phyloP scores from a whole-genome alignment of 2,888 invertebrate species.

The Rotaria socialis region DNA sequence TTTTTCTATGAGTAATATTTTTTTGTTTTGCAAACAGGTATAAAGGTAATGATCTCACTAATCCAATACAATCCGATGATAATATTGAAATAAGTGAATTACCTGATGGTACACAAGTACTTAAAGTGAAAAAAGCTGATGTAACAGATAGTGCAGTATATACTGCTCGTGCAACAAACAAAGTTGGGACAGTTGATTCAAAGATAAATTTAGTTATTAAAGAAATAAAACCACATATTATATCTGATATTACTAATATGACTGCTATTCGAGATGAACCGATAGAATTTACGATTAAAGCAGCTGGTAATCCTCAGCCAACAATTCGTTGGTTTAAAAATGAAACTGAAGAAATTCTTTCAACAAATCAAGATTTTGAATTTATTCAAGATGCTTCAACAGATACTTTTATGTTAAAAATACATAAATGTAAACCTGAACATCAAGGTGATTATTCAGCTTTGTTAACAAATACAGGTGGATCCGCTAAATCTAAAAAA shows the following conservation, averaged over 20 bases:
- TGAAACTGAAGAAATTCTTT: constrained; percentile 29
- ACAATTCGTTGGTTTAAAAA: constrained; percentile 48
- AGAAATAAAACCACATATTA: constrained; percentile 39
- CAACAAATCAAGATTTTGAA: constrained; percentile 37
- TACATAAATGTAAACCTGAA: constrained; percentile 28
- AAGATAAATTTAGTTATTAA: constrained; percentile 41
- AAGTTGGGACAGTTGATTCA: constrained; percentile 41
- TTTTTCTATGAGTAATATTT: too few species aligned
- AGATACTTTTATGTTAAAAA: constrained; percentile 34
- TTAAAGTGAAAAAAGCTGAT: not conserved
- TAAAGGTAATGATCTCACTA: constrained; percentile 9
- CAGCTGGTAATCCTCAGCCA: constrained; percentile 50
- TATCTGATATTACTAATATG: constrained; percentile 27
- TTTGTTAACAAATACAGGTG: constrained; percentile 37
- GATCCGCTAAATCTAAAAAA: constrained; percentile 24
- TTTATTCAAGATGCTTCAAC: not conserved
- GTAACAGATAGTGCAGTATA: not conserved
- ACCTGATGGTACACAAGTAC: not conserved
- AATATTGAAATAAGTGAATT: constrained; percentile 28
- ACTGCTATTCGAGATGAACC: constrained; percentile 43
- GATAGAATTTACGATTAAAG: constrained; percentile 36
- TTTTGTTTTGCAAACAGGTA: not conserved
- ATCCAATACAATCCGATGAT: not conserved
- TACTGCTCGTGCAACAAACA: constrained; percentile 38
- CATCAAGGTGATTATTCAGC: constrained; percentile 43